These are phyloP conservation scores for Clarias platycephalus DNA, from an alignment of 2,797 vertebrate species.

Conservation along the genomic window DNA sequence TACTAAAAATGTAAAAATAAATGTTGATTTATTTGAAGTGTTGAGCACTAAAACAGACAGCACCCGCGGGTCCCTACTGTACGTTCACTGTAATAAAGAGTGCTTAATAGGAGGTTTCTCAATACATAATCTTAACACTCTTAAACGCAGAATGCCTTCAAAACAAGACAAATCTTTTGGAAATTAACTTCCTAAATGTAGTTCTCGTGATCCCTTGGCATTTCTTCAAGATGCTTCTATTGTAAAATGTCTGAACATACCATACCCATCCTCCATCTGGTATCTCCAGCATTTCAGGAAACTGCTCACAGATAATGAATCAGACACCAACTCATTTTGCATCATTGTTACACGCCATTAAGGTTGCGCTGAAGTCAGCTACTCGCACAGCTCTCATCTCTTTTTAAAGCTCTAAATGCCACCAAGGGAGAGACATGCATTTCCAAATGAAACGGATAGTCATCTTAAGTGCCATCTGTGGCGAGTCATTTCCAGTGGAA, in stretches of 20 bases:
- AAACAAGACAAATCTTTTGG: neutral
- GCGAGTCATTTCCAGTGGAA: constrained; percentile 16
- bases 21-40: neutral
- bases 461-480: constrained; percentile 31
- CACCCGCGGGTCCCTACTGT: neutral
- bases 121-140: neutral
- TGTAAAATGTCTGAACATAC: neutral
- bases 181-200: constrained; percentile 18
- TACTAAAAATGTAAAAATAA: neutral
- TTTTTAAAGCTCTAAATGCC: constrained; percentile 6
- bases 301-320: neutral
- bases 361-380: neutral
- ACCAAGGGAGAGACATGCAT: constrained; percentile 1
- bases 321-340: neutral
- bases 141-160: neutral
- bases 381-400: neutral
- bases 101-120: neutral
- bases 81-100: neutral
- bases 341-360: constrained; percentile 19
- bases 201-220: neutral
- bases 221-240: neutral
- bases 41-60: neutral
- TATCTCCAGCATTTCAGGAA: neutral
- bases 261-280: neutral
- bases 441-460: constrained; percentile 13